Evolutionary conservation across 1,140 invertebrate genomes (phyloP).

Genomic region (Aporrectodea caliginosa): DNA sequence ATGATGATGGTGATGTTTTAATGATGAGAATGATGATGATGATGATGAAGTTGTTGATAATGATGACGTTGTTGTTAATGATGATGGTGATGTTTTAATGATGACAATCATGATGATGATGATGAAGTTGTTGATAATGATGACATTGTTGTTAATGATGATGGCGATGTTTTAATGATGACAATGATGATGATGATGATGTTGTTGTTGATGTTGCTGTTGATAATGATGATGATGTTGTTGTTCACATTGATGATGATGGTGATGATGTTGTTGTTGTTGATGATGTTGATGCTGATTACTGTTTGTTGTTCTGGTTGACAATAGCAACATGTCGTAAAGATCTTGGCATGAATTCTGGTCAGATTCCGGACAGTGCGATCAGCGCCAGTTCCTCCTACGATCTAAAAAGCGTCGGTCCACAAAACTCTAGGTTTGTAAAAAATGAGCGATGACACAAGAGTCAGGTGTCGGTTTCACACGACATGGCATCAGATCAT

Average conservation of each 20-base stretch:
- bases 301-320: neutral
- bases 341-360: slow-evolving; percentile 54
- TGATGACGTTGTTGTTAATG: neutral
- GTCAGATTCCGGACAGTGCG: slow-evolving; percentile 48
- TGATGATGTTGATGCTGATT: slow-evolving; percentile 18
- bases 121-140: slow-evolving; percentile 1
- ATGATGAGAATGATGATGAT: neutral
- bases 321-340: slow-evolving; percentile 51
- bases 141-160: slow-evolving; percentile 6
- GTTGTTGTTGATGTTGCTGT: neutral
- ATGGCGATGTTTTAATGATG: slow-evolving; percentile 17
- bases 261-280: slow-evolving; percentile 21
- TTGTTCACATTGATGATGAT: slow-evolving; percentile 27
- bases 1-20: neutral
- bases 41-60: neutral
- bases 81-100: neutral
- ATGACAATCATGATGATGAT: slow-evolving; percentile 12
- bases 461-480: too few species aligned
- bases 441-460: too few species aligned
- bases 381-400: slow-evolving; percentile 55
- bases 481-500: too few species aligned
- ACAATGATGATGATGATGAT: slow-evolving; percentile 16
- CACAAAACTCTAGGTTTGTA: slow-evolving; percentile 56
- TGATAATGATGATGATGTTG: slow-evolving; percentile 24
- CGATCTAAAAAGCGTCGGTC: slow-evolving; percentile 54